Percentiles rank a stretch among this genome's conserved stretches.
Conservation (phyloP, 1,140 invertebrate genomes). For the Drosophila asahinai region DNA sequence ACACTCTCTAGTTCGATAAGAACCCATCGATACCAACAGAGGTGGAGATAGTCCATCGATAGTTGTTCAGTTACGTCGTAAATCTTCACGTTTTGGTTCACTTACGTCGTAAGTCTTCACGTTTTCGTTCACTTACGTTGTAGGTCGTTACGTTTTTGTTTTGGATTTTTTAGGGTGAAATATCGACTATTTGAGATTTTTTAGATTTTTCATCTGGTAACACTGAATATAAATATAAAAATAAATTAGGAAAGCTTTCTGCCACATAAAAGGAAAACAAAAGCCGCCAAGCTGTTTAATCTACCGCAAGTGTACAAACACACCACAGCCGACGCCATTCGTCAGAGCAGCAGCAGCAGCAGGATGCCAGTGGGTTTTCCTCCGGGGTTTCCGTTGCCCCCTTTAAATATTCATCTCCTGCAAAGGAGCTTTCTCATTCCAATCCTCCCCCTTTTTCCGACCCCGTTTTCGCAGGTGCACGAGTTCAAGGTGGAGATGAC, state of each 20-base stretch:
- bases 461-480: slow-evolving; percentile 87
- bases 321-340: slow-evolving; percentile 55
- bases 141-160: too few species aligned
- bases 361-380: slow-evolving; percentile 69
- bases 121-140: too few species aligned
- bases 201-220: too few species aligned
- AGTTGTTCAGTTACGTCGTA: too few species aligned
- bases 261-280: slow-evolving; percentile 26
- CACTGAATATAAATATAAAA: too few species aligned
- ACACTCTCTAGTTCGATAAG: too few species aligned
- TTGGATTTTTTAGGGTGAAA: too few species aligned
- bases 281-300: slow-evolving; percentile 74
- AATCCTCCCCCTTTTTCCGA: not conserved
- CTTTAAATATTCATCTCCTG: slow-evolving; percentile 5
- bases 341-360: slow-evolving; percentile 60
- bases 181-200: too few species aligned
- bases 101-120: too few species aligned
- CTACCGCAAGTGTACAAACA: slow-evolving; percentile 72
- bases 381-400: not conserved
- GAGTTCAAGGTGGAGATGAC: slow-evolving; percentile 95
- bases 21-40: too few species aligned
- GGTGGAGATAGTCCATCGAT: too few species aligned
- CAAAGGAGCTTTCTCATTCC: not conserved
- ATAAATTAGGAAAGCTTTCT: not conserved
- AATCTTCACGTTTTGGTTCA: too few species aligned